Evolutionary conservation across 2,797 vertebrate genomes (phyloP).

Genomic region (Jordanella pulchra): DNA sequence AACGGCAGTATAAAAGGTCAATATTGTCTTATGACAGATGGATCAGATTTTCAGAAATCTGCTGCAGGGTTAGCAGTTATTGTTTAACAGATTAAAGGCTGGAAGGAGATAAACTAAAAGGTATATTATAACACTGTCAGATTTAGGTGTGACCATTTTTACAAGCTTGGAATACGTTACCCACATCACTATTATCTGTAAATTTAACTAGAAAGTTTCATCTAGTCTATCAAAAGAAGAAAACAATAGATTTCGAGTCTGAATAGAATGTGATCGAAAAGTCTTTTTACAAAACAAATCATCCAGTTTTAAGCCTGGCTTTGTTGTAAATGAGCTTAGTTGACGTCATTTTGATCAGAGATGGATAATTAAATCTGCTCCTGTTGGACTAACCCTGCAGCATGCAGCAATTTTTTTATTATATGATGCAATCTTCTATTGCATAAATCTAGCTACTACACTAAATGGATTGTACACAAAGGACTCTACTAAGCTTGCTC

Average conservation of each 20-base stretch:
- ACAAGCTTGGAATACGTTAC: background rate
- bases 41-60: background rate
- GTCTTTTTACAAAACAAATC: background rate
- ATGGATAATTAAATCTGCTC: background rate
- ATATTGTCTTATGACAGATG: background rate
- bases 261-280: background rate
- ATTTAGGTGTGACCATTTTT: background rate
- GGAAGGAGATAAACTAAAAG: background rate
- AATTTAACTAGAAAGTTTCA: background rate
- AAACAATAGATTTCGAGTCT: background rate
- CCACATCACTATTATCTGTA: background rate
- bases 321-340: background rate
- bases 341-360: background rate
- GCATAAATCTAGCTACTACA: background rate
- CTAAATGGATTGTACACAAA: background rate
- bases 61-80: background rate
- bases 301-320: background rate
- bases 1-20: background rate
- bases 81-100: background rate
- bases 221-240: too few species aligned
- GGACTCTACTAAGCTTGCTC: background rate
- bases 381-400: background rate
- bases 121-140: background rate
- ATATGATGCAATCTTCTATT: background rate
- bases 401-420: background rate